Base-by-base conservation (phyloP, 2,797 vertebrate species). In the Gobio occitaniae region DNA sequence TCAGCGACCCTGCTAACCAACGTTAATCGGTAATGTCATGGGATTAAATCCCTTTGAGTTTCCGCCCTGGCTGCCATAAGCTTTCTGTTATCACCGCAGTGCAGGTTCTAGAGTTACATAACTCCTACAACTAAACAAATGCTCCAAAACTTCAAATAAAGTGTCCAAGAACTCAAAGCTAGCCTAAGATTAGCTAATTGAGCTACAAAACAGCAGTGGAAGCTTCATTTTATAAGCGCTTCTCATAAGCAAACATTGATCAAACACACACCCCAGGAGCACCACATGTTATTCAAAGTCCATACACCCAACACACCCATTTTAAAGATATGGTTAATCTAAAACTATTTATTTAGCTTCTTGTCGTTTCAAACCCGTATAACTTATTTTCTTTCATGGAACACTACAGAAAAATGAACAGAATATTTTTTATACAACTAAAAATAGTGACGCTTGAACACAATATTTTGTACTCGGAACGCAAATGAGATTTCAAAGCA, bases 21-120 rank as follows among this genome's bases (percentile, higher is more conserved):
- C 81, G 86, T 90, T 93, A 93, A 94, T 91, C 91, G 90, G 84
- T 83, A 86, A 88, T 89, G 82, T 89, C 87, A 65, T 68, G 74
- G 93, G 91, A 91, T 92, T 91, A 93, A 92, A 84, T 89, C 90
- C 89, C 86, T 81, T 87, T 86, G 90, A 92, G 89, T 91, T 92
- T 91, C 91, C 87, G 83, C 85, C 87, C 85, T 84, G 89, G 84
- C 89, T 91, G 89, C 84, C 65, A 86, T 91, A 92, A 93, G 91
- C 91, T 86, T 88, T 86, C 89, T 86, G 92, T 94, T 95, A 94
- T 94, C 93, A 82, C 89, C 54, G 41, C 86, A 88, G 89, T 91
- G 89, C 93, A 94, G 92, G 90, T 94, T 91, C 89, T 88, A 83
- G 68, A 86, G 88, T 94, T 93, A 88, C 86, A 86, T 89, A 93